A percentile compares a stretch with the other conserved stretches of the same genome.
Conservation (phyloP, 2,888 invertebrate species). For the Argyresthia albistria region DNA sequence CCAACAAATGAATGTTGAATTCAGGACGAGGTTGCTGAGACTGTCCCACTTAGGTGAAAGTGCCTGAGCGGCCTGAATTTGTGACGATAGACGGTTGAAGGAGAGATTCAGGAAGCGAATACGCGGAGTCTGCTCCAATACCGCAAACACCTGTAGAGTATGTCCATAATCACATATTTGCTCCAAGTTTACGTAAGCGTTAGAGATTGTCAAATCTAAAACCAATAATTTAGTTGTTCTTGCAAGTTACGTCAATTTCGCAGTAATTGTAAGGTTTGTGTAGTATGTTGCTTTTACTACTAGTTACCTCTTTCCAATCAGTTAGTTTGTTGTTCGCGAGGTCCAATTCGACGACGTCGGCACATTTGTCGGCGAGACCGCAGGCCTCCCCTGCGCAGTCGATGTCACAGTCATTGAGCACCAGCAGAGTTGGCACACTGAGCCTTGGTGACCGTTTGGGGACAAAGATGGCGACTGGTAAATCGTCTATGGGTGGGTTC, state of each 20-base stretch:
- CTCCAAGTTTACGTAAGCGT: background rate
- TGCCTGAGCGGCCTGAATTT: constrained; percentile 72
- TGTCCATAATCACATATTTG: constrained; percentile 14
- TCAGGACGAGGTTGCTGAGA: constrained; percentile 85
- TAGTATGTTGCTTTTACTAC: background rate
- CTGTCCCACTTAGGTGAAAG: constrained; percentile 68
- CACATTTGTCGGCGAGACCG: constrained; percentile 85
- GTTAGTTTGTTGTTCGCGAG: constrained; percentile 92
- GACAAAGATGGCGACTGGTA: constrained; percentile 88
- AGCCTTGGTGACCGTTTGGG: constrained; percentile 84
- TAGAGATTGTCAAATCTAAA: background rate
- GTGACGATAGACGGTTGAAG: constrained; percentile 86
- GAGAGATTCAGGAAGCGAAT: constrained; percentile 94
- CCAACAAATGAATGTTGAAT: constrained; percentile 92
- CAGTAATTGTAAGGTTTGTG: background rate
- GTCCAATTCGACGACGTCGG: constrained; percentile 93
- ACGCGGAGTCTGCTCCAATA: constrained; percentile 89
- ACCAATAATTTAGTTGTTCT: background rate
- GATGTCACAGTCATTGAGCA: constrained; percentile 93
- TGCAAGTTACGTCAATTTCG: background rate
- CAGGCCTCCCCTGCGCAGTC: constrained; percentile 89
- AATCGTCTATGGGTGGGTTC: constrained; percentile 72
- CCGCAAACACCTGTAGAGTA: constrained; percentile 80
- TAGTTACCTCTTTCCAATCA: constrained; percentile 87
- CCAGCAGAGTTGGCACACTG: constrained; percentile 86